Conservation (phyloP, 2,113 vertebrate genomes). For the Microcebus jonahi region DNA sequence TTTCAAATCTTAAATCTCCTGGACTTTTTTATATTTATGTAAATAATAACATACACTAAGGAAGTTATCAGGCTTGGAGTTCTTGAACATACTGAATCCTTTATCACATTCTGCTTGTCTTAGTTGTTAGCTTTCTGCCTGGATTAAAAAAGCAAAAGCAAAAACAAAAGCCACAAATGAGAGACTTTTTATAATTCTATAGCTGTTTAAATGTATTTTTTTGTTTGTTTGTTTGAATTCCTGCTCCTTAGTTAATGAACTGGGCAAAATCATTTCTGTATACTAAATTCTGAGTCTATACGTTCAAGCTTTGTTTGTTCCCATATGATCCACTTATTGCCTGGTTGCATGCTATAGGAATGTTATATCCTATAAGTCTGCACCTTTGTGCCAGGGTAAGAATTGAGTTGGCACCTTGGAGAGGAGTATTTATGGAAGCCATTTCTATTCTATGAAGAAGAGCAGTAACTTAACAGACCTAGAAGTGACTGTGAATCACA, state of each 20-base stretch:
- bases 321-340: background rate
- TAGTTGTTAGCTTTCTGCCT: background rate
- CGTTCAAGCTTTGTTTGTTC: background rate
- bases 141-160: background rate
- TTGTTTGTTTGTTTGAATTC: constrained; percentile 23
- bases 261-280: background rate
- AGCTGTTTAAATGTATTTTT: constrained; percentile 3
- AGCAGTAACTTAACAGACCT: background rate
- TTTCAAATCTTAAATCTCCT: constrained; percentile 10
- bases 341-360: background rate
- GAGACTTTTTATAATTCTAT: background rate
- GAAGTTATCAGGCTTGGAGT: background rate
- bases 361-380: background rate
- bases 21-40: background rate
- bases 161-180: background rate
- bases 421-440: background rate
- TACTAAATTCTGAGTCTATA: background rate
- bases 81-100: background rate
- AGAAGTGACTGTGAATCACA: background rate
- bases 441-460: background rate
- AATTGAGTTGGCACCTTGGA: too few relatives aligned
- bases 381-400: background rate
- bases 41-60: background rate
- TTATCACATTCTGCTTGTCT: background rate
- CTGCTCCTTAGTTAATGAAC: background rate